Evolutionary conservation across 1,140 invertebrate genomes (phyloP).

Genomic region (Calycopis cecrops): DNA sequence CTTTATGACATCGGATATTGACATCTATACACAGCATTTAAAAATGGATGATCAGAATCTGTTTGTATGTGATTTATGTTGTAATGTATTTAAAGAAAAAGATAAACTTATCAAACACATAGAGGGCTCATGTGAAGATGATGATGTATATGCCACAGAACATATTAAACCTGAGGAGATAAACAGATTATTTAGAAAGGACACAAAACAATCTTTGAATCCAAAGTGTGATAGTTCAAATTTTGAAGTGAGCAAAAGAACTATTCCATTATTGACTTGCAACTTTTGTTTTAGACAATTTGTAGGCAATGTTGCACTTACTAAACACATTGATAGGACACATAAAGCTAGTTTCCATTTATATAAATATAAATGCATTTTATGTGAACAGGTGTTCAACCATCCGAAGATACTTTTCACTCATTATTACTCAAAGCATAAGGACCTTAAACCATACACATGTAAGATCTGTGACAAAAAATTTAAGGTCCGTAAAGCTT

Average conservation of each 20-base stretch:
- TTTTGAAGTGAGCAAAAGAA: conserved; percentile 35
- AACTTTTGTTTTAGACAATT: conserved; percentile 45
- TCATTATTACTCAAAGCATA: conserved; percentile 50
- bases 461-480: conserved; percentile 53
- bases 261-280: conserved; percentile 32
- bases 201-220: conserved; percentile 33
- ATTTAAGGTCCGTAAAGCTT: conserved; percentile 48
- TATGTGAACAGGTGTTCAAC: conserved; percentile 45
- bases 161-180: conserved; percentile 37
- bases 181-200: conserved; percentile 18
- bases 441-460: conserved; percentile 46
- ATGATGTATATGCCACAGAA: conserved; percentile 7
- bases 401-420: conserved; percentile 55
- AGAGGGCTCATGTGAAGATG: conserved; percentile 4
- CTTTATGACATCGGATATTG: conserved; percentile 19
- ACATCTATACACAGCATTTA: conserved; percentile 41
- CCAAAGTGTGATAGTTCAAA: conserved; percentile 40
- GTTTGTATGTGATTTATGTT: conserved; percentile 40
- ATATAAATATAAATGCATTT: conserved; percentile 52
- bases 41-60: conserved; percentile 21
- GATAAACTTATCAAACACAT: conserved; percentile 26
- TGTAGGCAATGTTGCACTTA: conserved; percentile 34
- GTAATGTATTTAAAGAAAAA: conserved; percentile 32
- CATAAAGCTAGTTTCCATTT: conserved; percentile 38
- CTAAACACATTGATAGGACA: conserved; percentile 46